Evolutionary conservation across 2,888 invertebrate genomes (phyloP).

Genomic region (Trachelus stipa): DNA sequence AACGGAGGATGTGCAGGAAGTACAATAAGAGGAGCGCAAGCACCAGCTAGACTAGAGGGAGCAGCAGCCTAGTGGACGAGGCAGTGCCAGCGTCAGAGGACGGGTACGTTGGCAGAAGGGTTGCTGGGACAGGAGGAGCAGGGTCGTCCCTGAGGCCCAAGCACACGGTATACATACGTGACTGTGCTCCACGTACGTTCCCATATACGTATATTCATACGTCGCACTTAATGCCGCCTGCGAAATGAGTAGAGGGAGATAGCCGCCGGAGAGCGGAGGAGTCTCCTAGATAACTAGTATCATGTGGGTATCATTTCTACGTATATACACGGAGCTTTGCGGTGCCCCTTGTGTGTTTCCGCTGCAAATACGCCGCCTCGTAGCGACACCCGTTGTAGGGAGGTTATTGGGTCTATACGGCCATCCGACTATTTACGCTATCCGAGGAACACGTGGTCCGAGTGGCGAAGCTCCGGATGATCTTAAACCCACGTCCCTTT

Average conservation of each 20-base stretch:
- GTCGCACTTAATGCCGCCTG: constrained; percentile 46
- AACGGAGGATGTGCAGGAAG: not conserved
- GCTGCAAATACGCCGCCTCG: constrained; percentile 9
- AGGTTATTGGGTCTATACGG: not conserved
- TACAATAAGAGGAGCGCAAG: constrained; percentile 4
- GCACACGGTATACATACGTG: constrained; percentile 23
- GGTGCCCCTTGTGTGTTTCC: constrained; percentile 14
- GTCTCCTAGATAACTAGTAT: constrained; percentile 42
- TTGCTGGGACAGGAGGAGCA: constrained; percentile 36
- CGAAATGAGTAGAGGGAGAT: constrained; percentile 41
- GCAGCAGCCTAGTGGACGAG: constrained; percentile 8
- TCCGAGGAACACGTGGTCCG: not conserved
- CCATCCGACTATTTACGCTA: not conserved
- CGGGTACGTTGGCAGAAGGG: constrained; percentile 25
- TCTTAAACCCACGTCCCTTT: not conserved
- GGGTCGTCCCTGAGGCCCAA: constrained; percentile 40
- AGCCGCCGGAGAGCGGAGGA: constrained; percentile 24
- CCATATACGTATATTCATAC: constrained; percentile 31
- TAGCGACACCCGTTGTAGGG: not conserved
- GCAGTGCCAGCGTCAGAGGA: constrained; percentile 15
- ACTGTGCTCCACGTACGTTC: not conserved
- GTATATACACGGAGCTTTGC: constrained; percentile 4
- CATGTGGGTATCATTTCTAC: constrained; percentile 28
- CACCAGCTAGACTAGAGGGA: constrained; percentile 16
- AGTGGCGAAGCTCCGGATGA: not conserved